Conservation (phyloP, 2,888 invertebrate genomes). For the Nomada flava region DNA sequence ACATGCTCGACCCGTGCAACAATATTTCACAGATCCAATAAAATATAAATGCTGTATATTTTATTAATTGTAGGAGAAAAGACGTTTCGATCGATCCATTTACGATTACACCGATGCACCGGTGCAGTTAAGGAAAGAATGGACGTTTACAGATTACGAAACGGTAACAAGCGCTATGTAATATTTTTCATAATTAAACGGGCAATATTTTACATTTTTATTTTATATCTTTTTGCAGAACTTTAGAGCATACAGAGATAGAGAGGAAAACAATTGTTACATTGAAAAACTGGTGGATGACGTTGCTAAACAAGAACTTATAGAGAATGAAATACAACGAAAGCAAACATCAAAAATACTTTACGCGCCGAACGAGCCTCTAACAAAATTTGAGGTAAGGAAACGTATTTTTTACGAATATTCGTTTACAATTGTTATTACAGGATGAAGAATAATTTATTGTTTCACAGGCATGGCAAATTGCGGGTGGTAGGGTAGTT, state of each 20-base stretch:
- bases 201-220: background rate
- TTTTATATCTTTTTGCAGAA: slow-evolving; percentile 76
- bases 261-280: slow-evolving; percentile 82
- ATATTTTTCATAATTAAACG: background rate
- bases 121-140: slow-evolving; percentile 55
- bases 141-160: slow-evolving; percentile 75
- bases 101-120: slow-evolving; percentile 37
- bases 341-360: slow-evolving; percentile 66
- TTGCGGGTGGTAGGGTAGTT: slow-evolving; percentile 84
- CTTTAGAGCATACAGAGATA: slow-evolving; percentile 84
- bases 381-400: slow-evolving; percentile 84
- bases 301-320: background rate
- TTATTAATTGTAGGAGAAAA: slow-evolving; percentile 71
- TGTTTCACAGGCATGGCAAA: slow-evolving; percentile 81
- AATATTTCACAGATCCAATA: background rate
- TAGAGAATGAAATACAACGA: slow-evolving; percentile 46
- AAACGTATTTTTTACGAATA: background rate
- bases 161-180: slow-evolving; percentile 72
- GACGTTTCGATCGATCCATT: slow-evolving; percentile 76
- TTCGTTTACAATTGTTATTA: background rate
- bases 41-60: background rate
- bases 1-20: background rate
- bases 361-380: slow-evolving; percentile 77
- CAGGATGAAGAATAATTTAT: slow-evolving; percentile 9
- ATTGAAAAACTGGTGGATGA: slow-evolving; percentile 80